Conservation (phyloP, 2,797 vertebrate genomes). For the Labroides dimidiatus region DNA sequence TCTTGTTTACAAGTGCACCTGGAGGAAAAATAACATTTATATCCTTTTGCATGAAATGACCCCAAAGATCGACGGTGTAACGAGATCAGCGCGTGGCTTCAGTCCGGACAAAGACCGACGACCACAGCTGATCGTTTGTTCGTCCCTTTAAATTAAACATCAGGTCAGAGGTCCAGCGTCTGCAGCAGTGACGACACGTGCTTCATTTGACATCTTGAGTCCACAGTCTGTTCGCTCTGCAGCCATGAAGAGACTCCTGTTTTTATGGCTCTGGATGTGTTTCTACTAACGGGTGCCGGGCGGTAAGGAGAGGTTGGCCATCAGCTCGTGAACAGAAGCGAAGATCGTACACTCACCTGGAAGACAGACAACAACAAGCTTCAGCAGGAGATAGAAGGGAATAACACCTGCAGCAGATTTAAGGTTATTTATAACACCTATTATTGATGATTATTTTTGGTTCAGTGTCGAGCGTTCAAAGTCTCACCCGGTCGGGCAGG, state of each 20-base stretch:
- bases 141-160: conserved; percentile 71
- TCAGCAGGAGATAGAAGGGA: neutral
- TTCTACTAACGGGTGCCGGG: conserved; percentile 91
- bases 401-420: too few species aligned
- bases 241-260: conserved; percentile 4
- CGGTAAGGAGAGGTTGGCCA: conserved; percentile 95
- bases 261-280: conserved; percentile 7
- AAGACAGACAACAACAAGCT: conserved; percentile 53
- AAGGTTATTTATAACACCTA: too few species aligned
- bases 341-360: conserved; percentile 99
- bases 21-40: conserved; percentile 89
- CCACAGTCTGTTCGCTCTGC: conserved; percentile 26
- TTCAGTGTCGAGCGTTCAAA: too few species aligned
- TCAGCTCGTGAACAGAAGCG: conserved; percentile 98
- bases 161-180: conserved; percentile 53
- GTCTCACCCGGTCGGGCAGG: conserved; percentile 93
- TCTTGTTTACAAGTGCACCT: conserved; percentile 94
- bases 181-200: conserved; percentile 58
- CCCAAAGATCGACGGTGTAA: conserved; percentile 44
- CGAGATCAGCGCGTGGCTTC: conserved; percentile 44
- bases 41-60: conserved; percentile 82
- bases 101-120: too few species aligned
- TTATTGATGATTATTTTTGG: too few species aligned
- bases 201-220: conserved; percentile 70
- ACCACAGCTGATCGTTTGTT: conserved; percentile 49